Evolutionary conservation across 1,140 invertebrate species (phyloP).

Genomic region (Zaprionus kolodkinae): DNA sequence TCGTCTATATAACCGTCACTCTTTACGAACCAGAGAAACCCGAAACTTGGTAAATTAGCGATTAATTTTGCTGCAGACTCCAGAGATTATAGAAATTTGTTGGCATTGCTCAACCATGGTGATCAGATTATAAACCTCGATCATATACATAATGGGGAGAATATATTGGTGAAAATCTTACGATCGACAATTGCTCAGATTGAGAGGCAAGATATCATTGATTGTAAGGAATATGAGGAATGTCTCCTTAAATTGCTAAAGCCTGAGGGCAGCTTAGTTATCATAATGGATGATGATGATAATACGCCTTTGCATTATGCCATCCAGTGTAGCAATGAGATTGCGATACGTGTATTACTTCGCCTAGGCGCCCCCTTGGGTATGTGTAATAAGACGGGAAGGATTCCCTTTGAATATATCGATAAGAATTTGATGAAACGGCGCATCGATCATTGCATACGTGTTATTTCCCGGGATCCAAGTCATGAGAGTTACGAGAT

Average conservation of each 20-base stretch:
- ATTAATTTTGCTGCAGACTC: constrained; percentile 11
- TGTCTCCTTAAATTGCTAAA: neutral
- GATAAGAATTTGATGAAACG: constrained; percentile 1
- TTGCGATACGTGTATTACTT: constrained; percentile 8
- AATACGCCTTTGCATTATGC: constrained; percentile 12
- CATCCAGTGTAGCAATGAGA: constrained; percentile 8
- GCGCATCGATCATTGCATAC: constrained; percentile 19
- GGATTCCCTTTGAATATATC: neutral
- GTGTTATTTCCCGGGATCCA: neutral
- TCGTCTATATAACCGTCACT: neutral
- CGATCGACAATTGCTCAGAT: neutral
- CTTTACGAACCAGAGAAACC: neutral
- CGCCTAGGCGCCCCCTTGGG: constrained; percentile 3
- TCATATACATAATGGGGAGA: neutral
- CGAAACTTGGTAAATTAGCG: neutral
- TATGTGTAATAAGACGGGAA: neutral
- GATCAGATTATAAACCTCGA: neutral
- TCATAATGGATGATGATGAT: neutral
- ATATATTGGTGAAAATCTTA: neutral
- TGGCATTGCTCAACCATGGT: neutral
- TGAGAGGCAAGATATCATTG: no score
- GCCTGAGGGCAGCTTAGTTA: neutral
- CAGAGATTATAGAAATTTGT: neutral
- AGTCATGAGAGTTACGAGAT: constrained; percentile 4
- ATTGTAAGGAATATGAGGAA: neutral